phyloP scores from a whole-genome alignment of 1,140 invertebrate genomes.

The Hestina assimilis region DNA sequence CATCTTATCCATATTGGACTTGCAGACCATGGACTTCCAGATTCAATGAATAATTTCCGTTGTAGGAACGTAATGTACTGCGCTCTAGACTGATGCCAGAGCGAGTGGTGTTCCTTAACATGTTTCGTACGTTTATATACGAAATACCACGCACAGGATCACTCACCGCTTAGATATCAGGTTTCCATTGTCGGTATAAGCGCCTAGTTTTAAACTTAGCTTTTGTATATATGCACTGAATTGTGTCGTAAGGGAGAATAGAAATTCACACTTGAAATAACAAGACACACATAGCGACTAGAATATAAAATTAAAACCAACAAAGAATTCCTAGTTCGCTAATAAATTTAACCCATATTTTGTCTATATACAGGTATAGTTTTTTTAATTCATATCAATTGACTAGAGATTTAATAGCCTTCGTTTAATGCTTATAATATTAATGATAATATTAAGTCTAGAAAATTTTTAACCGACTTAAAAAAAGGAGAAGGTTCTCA shows the following conservation, averaged over 20 bases:
- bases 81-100: slow-evolving; percentile 60
- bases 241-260: slow-evolving; percentile 11
- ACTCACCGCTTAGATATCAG: slow-evolving; percentile 57
- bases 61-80: slow-evolving; percentile 42
- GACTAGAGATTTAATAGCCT: too few relatives aligned
- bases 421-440: too few relatives aligned
- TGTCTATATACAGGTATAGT: too few relatives aligned
- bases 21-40: slow-evolving; percentile 53
- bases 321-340: too few relatives aligned
- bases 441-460: too few relatives aligned
- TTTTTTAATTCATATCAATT: too few relatives aligned
- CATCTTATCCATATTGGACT: slow-evolving; percentile 73
- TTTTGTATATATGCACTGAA: slow-evolving; percentile 47
- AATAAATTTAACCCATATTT: too few relatives aligned
- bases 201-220: slow-evolving; percentile 46
- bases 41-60: slow-evolving; percentile 15
- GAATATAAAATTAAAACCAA: too few relatives aligned
- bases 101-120: slow-evolving; percentile 52
- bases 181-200: slow-evolving; percentile 37
- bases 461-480: too few relatives aligned
- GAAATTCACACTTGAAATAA: neutral
- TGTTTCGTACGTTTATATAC: slow-evolving; percentile 50
- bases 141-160: slow-evolving; percentile 36
- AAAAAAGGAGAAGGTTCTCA: too few relatives aligned
- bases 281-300: neutral